A percentile compares a stretch with the other conserved stretches of the same genome.
These are phyloP conservation scores for Conus betulinus DNA, from an alignment of 1,140 invertebrate genomes.

Conservation along the genomic window DNA sequence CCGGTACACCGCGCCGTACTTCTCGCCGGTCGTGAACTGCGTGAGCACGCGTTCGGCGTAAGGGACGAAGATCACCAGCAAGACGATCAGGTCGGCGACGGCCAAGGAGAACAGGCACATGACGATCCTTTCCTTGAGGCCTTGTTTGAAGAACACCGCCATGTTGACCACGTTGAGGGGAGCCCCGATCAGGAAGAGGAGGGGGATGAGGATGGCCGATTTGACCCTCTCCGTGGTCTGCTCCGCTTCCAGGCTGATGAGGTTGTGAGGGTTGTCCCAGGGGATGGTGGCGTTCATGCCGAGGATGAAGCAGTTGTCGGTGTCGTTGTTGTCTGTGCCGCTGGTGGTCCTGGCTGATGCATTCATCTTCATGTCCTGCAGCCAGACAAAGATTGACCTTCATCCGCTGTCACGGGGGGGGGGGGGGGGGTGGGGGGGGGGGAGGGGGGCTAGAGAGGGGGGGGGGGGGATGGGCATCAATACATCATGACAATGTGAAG, in stretches of 20 bases:
- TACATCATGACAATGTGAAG: no score
- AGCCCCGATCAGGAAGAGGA: neutral
- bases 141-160: slow-evolving; percentile 2
- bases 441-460: no score
- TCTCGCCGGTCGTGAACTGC: neutral
- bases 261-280: slow-evolving; percentile 13
- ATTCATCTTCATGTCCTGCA: neutral
- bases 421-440: no score
- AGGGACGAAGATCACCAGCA: neutral
- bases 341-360: neutral
- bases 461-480: no score
- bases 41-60: slow-evolving; percentile 4
- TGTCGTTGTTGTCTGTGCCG: neutral
- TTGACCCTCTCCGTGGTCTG: neutral
- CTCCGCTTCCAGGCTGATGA: neutral
- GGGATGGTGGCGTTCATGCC: neutral
- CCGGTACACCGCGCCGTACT: neutral
- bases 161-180: neutral
- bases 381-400: no score
- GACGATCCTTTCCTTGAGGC: slow-evolving; percentile 5
- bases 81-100: neutral
- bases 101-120: neutral
- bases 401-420: no score
- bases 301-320: neutral
- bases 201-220: neutral